Conservation (phyloP, 2,888 invertebrate species). For the Thyatira batis region DNA sequence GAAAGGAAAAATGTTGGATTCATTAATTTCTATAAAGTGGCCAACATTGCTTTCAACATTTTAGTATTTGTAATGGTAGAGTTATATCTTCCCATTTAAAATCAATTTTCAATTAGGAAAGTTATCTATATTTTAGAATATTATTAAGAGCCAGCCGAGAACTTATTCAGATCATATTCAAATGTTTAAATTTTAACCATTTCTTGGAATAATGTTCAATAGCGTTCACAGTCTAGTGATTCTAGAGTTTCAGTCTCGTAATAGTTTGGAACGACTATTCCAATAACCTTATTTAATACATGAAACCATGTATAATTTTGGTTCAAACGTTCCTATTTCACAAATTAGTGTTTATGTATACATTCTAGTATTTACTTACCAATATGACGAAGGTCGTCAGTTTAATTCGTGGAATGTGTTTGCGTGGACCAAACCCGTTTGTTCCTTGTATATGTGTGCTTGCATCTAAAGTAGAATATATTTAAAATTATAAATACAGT, state of each 20-base stretch:
- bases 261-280: not conserved
- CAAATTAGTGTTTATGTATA: not conserved
- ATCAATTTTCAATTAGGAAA: not conserved
- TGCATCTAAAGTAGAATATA: no score
- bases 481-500: no score
- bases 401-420: no score
- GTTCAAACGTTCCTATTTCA: not conserved
- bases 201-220: not conserved
- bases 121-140: no score
- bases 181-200: not conserved
- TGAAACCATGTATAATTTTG: not conserved
- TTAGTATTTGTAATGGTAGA: not conserved
- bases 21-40: not conserved
- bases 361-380: no score
- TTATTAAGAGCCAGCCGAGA: no score
- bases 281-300: not conserved
- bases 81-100: not conserved
- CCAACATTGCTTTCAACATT: not conserved
- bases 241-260: not conserved
- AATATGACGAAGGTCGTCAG: no score
- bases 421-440: no score
- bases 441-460: no score
- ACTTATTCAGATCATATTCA: no score
- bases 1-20: not conserved
- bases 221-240: not conserved